Evolutionary conservation across 2,888 invertebrate species (phyloP), one percentile per base, ranked within the genome.

Genomic region (Temnothorax unifasciatus): DNA sequence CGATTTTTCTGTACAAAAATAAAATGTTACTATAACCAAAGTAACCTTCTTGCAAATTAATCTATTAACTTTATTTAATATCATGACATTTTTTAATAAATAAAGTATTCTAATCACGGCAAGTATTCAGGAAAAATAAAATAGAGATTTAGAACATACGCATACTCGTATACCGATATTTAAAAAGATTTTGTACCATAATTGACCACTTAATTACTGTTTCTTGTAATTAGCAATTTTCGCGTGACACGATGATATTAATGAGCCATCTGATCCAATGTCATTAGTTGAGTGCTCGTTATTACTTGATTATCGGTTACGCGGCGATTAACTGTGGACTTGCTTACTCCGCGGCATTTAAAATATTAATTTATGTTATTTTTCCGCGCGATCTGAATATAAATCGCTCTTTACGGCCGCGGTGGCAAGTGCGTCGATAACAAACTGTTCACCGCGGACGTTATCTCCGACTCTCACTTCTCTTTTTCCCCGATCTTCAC

Each of bases 291-390:
- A 25, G 13, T 3, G 47, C 1, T 81, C 34, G 47, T 81, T 52
- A 68, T 77, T 68, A 13, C 79, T 71, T 73, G 47, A 79, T 79
- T 79, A 79, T 59, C 59, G 73, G 38, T 73, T 71, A 44, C 13
- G 34, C 1, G 38, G 3, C 47, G n/a, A 71, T 73, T 73, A 38
- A 71, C 47, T 57, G 50, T 59, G 29, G 13, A 38, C 59, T 13
- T 44, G 15, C 11, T 47, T 73, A 21, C 18, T 41, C 5, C 18
- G 41, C 25, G 38, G 18, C 15, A 44, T 9, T 47, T 59, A 38
- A 59, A 81, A 47, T 79, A 81, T 71, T 38, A 64, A 64, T 64
- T 34, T 34, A 21, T 18, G 18, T 71, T 34, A 34, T 47, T 59
- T 47, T 81, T 73, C 25, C 15, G 21, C 5, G 13, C 29, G 18